Base-by-base conservation (phyloP, 2,797 vertebrate genomes). In the Neomorphus geoffroyi region DNA sequence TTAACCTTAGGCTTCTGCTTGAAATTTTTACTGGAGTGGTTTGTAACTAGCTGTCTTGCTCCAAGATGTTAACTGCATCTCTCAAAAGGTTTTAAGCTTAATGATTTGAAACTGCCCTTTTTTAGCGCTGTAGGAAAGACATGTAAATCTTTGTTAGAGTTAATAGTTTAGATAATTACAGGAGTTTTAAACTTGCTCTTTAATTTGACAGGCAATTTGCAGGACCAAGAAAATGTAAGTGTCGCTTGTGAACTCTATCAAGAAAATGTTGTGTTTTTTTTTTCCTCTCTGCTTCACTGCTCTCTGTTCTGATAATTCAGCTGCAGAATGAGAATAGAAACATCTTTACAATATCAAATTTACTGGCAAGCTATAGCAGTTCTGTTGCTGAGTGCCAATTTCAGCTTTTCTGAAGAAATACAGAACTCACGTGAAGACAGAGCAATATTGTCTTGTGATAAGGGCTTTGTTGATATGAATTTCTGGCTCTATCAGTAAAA, bases 181-280 rank as follows among this genome's bases (percentile, higher is more conserved):
- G 56, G 92, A 95, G 56, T 92, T 93, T 95, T 84, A 90, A 60
- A 48, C 28, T 88, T 90, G 77, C 51, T 94, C 69, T 95, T 94
- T 90, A 78, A 94, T 92, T 84, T 96, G 80, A 96, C 92, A 88
- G 83, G 67, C 75, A 90, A 95, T 93, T 92, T 86, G 67, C 39
- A 84, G n/a, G 43, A 92, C 15, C 14, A 88, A 66, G 73, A 79
- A 94, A 90, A 90, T 41, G 15, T 61, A 54, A 64, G 50, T 61
- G 80, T 66, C 74, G 57, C 71, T 81, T 81, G 32, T 81, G 67
- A 94, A 86, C 60, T 35, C 39, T 67, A 67, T 53, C 48, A 87
- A 73, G 62, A 24, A 90, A 88, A 69, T 53, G 35, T 1, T n/a
- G n/a, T n/a, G n/a, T n/a, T 48, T 86, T 80, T 69, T 87, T 50